These are phyloP conservation scores for Plutomurus gul DNA, from an alignment of 1,140 invertebrate genomes.

Conservation along the genomic window DNA sequence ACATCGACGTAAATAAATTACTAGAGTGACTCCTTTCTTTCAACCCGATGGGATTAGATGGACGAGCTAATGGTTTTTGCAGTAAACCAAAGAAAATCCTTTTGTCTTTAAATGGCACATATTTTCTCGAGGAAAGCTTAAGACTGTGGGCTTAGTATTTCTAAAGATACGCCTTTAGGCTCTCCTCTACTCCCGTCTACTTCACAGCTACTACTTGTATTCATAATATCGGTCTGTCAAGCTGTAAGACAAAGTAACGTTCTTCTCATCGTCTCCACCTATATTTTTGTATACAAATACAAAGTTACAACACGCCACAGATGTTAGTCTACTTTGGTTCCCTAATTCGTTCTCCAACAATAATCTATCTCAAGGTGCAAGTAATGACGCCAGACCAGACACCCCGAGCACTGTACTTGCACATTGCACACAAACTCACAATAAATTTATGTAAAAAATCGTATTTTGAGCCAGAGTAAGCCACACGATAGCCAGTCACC, in stretches of 20 bases:
- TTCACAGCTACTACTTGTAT: background rate
- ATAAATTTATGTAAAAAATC: no score
- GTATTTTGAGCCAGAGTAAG: no score
- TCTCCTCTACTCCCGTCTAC: background rate
- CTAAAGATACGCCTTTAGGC: slow-evolving; percentile 1
- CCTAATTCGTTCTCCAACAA: no score
- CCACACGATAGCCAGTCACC: no score
- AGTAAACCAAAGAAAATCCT: slow-evolving; percentile 22
- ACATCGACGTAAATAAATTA: slow-evolving; percentile 21
- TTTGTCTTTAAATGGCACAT: slow-evolving; percentile 29
- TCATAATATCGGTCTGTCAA: background rate
- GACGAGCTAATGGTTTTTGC: slow-evolving; percentile 23
- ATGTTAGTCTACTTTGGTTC: no score
- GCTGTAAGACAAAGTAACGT: background rate
- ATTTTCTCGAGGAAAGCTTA: slow-evolving; percentile 5
- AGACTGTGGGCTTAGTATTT: background rate
- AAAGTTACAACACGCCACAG: no score
- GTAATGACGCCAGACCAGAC: no score
- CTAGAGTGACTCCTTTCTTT: slow-evolving; percentile 28
- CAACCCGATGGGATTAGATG: slow-evolving; percentile 19
- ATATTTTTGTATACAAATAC: background rate
- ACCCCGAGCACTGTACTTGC: no score
- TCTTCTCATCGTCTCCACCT: background rate
- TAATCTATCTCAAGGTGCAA: no score
- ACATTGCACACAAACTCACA: no score